Base-by-base conservation (phyloP, 2,888 invertebrate genomes). In the Notocelia uddmanniana region DNA sequence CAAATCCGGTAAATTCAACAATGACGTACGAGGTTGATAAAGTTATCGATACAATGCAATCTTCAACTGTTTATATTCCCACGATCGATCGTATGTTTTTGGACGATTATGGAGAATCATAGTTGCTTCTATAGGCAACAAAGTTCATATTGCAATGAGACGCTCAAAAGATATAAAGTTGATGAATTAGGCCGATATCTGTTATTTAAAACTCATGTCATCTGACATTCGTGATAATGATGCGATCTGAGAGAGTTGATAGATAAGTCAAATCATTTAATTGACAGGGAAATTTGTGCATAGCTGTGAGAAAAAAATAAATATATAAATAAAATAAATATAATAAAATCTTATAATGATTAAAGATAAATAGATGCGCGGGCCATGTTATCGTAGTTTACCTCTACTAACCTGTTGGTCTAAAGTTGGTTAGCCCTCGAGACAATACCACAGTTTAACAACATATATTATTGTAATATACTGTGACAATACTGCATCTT, bases 171-270 rank as follows among this genome's bases (percentile, higher is more conserved):
- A 21, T 34, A 52, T 15, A 15, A 52, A 37, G 64, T 54, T 52
- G n/a, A n/a, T 52, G n/a, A 54, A 37, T 23, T 11, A 54, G 18
- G 23, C 3, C 21, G 34, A 37, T 64, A 54, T 37, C 23, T 19
- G 50, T 64, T 54, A 54, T n/a, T n/a, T 64, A 34, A 63, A 63
- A 64, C 63, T 64, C 63, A 34, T 52, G 63, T 63, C 50, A 63
- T 63, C 64, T 64, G 64, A 37, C 52, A 37, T 54, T 54, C 52
- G n/a, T 54, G 64, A 37, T 52, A 63, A 31, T 37, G 37, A 54
- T 64, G 5, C 23, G 34, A 37, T 63, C 48, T 45, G 62, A 21
- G 48, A 62, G 21, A 64, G 63, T 52, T 64, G 52, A 52, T 63
- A 10, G 48, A 62, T 34, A 34, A 31, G 11, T 50, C 48, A 50